A percentile compares a stretch with the other conserved stretches of the same genome.
Evolutionary conservation across 2,888 invertebrate species (phyloP).

Genomic region (Cosmorhoe ocellata): DNA sequence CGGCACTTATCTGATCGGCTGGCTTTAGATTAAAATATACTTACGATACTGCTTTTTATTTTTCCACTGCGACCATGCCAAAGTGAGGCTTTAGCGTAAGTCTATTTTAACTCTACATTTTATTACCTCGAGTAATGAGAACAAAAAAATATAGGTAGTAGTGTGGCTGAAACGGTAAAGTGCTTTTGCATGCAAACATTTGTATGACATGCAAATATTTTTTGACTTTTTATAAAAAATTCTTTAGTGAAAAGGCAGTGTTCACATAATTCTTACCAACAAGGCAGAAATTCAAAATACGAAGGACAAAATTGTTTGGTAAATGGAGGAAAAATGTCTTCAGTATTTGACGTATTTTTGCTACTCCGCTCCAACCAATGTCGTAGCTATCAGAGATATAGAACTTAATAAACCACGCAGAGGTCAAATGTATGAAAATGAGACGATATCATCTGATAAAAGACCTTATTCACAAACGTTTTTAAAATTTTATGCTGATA

Average conservation of each 20-base stretch:
- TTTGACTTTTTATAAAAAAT: too few relatives aligned
- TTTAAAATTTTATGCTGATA: neutral
- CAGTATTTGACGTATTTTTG: neutral
- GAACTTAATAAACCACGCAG: slow-evolving; percentile 19
- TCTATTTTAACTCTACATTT: neutral
- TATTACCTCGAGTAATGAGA: neutral
- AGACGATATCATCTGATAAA: slow-evolving; percentile 33
- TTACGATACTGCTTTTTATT: slow-evolving; percentile 39
- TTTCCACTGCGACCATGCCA: slow-evolving; percentile 22
- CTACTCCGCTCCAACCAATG: slow-evolving; percentile 5
- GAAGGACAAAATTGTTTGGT: neutral
- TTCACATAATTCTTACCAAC: too few relatives aligned
- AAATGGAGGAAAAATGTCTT: neutral
- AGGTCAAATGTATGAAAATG: slow-evolving; percentile 37
- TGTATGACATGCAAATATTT: too few relatives aligned
- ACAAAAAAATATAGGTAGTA: too few relatives aligned
- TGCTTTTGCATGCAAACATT: too few relatives aligned
- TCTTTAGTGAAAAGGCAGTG: too few relatives aligned
- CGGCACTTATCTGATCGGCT: slow-evolving; percentile 55
- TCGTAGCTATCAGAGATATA: slow-evolving; percentile 10
- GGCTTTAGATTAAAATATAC: slow-evolving; percentile 54
- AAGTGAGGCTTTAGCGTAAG: neutral
- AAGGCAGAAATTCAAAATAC: neutral
- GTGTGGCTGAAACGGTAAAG: too few relatives aligned
- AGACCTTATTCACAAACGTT: slow-evolving; percentile 10